These are phyloP conservation scores for Tringa solitaria DNA, from an alignment of 2,113 vertebrate genomes.

Conservation along the genomic window DNA sequence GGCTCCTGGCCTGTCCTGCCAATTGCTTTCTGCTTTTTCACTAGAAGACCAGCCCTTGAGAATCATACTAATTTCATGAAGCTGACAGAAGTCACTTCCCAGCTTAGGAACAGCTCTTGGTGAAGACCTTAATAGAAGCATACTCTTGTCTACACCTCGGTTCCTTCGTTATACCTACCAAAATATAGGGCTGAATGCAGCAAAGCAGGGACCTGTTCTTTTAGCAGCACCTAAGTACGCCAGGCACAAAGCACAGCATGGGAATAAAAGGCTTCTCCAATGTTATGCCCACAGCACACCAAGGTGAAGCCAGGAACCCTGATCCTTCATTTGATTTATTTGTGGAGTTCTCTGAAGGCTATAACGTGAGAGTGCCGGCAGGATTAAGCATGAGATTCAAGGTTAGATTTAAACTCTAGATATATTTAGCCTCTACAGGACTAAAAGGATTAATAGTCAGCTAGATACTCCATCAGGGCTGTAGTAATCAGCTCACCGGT, in stretches of 20 bases:
- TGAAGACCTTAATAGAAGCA: background rate
- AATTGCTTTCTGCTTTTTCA: background rate
- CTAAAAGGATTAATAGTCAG: slow-evolving; percentile 45
- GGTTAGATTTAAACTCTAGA: slow-evolving; percentile 39
- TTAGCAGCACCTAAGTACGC: background rate
- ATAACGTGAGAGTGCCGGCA: background rate
- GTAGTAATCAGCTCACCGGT: slow-evolving; percentile 3
- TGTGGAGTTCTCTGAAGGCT: background rate
- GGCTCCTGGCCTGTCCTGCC: background rate
- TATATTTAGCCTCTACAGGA: slow-evolving; percentile 52
- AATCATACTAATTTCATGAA: background rate
- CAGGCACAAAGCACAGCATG: background rate
- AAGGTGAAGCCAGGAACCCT: background rate
- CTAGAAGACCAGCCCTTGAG: background rate
- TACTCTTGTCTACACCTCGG: fast-evolving
- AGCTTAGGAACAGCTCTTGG: background rate
- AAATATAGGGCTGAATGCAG: too few species aligned
- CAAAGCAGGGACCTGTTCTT: background rate
- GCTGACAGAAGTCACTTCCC: background rate
- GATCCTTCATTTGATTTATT: background rate
- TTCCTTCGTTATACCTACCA: background rate
- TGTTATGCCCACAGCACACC: background rate
- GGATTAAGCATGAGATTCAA: slow-evolving; percentile 36
- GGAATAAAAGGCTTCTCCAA: background rate
- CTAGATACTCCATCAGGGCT: background rate